Percentiles rank a stretch among this genome's conserved stretches.
Conservation (phyloP, 2,113 vertebrate genomes). For the Hemicordylus capensis region DNA sequence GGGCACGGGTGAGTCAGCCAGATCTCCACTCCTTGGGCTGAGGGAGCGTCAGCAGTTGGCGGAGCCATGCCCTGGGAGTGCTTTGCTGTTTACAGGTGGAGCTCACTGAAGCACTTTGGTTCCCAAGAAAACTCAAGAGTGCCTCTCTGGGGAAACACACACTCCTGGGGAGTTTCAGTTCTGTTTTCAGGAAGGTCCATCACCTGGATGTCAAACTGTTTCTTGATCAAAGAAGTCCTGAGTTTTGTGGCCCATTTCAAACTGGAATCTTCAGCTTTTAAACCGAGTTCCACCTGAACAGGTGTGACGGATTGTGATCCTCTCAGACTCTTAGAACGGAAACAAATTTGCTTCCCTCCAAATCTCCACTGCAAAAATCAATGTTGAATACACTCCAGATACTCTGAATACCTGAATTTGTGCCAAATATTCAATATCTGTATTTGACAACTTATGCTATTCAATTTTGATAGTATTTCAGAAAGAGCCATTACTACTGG, state of each 20-base stretch:
- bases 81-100: not conserved
- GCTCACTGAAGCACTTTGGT: not conserved
- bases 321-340: no score
- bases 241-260: not conserved
- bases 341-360: not conserved
- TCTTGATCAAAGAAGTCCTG: not conserved
- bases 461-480: not conserved
- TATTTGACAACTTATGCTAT: not conserved
- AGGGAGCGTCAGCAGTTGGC: not conserved
- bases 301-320: not conserved
- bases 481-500: no score
- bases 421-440: not conserved
- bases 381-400: not conserved
- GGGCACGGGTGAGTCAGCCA: not conserved
- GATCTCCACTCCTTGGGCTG: not conserved
- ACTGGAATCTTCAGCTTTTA: not conserved
- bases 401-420: not conserved
- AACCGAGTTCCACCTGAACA: not conserved
- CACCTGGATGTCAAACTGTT: not conserved
- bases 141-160: no score
- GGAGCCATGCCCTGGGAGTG: not conserved
- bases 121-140: not conserved
- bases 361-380: not conserved
- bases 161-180: not conserved
- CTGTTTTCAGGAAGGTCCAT: not conserved